Conservation (phyloP, 1,140 invertebrate genomes). For the Temnothorax nylanderi region DNA sequence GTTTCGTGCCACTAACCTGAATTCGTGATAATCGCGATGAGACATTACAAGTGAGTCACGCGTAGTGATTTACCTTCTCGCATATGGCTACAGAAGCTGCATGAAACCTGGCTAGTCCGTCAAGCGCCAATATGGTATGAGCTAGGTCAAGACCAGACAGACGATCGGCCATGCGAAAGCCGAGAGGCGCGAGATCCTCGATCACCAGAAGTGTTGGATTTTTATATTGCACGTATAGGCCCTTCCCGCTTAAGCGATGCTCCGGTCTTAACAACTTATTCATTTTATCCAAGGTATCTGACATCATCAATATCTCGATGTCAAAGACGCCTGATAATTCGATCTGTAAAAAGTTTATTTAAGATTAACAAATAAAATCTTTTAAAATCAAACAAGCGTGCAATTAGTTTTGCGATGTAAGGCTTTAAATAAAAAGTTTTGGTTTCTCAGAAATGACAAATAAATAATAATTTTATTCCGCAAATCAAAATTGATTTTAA, state of each 20-base stretch:
- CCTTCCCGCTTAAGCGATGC: conserved; percentile 73
- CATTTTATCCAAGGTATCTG: conserved; percentile 79
- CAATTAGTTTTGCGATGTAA: conserved; percentile 17
- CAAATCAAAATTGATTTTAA: not conserved
- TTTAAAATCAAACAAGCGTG: not conserved
- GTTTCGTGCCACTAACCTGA: not conserved
- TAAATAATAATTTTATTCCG: conserved; percentile 5
- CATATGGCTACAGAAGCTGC: conserved; percentile 86
- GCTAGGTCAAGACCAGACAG: conserved; percentile 85
- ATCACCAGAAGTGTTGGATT: conserved; percentile 84
- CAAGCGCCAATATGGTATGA: conserved; percentile 85
- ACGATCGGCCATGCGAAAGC: conserved; percentile 87
- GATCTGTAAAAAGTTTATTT: conserved; percentile 71
- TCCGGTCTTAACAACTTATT: conserved; percentile 70
- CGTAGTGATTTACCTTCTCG: conserved; percentile 81
- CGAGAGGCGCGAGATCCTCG: conserved; percentile 85
- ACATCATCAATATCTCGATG: conserved; percentile 82
- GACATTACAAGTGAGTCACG: not conserved
- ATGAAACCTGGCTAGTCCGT: conserved; percentile 87
- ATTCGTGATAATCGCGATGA: not conserved
- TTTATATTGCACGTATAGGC: conserved; percentile 76
- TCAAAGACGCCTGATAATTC: conserved; percentile 73
- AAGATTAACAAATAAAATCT: not conserved
- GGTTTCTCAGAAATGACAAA: not conserved
- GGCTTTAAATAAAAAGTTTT: not conserved